A percentile compares a stretch with the other conserved stretches of the same genome.
Evolutionary conservation across 1,140 invertebrate genomes (phyloP).

Genomic region (Catajapyx aquilonaris): DNA sequence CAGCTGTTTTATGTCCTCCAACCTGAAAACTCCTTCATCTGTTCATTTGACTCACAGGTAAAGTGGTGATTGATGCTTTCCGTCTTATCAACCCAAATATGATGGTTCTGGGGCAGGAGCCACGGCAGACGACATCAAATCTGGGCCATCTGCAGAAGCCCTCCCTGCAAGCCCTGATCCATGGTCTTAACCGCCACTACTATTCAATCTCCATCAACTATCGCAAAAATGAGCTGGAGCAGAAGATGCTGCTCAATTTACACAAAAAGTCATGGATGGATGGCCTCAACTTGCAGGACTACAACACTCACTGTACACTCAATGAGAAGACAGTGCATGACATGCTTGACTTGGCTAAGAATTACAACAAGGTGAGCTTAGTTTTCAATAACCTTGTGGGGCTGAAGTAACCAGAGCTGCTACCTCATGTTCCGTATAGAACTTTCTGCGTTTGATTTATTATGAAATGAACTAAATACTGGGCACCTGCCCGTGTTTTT

Average conservation of each 20-base stretch:
- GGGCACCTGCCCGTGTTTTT: no score
- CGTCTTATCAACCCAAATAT: conserved; percentile 96
- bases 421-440: conserved; percentile 4
- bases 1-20: conserved; percentile 5
- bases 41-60: conserved; percentile 25
- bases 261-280: conserved; percentile 99
- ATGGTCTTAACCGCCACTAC: conserved; percentile 96
- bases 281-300: conserved; percentile 84
- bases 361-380: conserved; percentile 83
- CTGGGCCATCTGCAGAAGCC: conserved; percentile 97
- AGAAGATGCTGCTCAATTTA: conserved; percentile 97
- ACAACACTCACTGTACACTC: conserved; percentile 76
- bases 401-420: no score
- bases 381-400: no score
- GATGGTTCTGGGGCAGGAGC: conserved; percentile 97
- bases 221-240: conserved; percentile 94
- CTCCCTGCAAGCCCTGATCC: conserved; percentile 96
- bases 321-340: conserved; percentile 85
- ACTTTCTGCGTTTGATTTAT: conserved; percentile 3
- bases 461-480: conserved; percentile 3
- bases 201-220: conserved; percentile 99
- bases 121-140: conserved; percentile 96
- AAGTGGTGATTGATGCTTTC: conserved; percentile 90
- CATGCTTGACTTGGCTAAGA: conserved; percentile 93
- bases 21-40: background rate